Percentiles rank a stretch among this genome's conserved stretches.
Conservation (phyloP, 2,797 vertebrate species). For the Pseudochromis fuscus region DNA sequence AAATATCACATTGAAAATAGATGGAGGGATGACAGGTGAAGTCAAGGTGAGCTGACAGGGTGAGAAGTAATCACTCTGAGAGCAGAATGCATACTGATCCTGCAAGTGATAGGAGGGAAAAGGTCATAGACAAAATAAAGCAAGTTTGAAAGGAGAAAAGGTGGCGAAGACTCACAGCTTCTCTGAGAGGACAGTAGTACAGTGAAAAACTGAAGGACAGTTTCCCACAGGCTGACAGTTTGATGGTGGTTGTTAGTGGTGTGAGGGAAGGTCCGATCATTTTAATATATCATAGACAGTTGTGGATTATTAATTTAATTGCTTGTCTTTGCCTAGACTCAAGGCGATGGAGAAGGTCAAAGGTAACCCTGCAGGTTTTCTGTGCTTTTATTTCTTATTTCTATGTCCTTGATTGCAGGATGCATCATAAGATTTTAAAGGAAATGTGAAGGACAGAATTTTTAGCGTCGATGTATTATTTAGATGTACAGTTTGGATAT, state of each 20-base stretch:
- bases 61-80: slow-evolving; percentile 85
- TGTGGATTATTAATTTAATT: slow-evolving; percentile 37
- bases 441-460: too few species aligned
- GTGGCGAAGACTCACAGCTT: slow-evolving; percentile 44
- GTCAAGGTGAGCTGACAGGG: slow-evolving; percentile 85
- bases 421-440: background rate
- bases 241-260: slow-evolving; percentile 16
- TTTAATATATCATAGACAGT: slow-evolving; percentile 2
- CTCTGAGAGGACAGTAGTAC: slow-evolving; percentile 13
- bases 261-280: background rate
- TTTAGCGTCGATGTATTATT: background rate
- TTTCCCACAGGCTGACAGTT: slow-evolving; percentile 39
- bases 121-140: slow-evolving; percentile 72
- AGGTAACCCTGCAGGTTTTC: background rate
- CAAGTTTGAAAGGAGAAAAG: slow-evolving; percentile 60
- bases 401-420: slow-evolving; percentile 1
- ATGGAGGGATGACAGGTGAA: slow-evolving; percentile 85
- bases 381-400: slow-evolving; percentile 3
- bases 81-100: slow-evolving; percentile 76
- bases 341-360: slow-evolving; percentile 14
- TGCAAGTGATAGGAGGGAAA: slow-evolving; percentile 68
- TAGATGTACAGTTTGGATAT: background rate
- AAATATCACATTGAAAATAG: slow-evolving; percentile 80
- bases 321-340: slow-evolving; percentile 15
- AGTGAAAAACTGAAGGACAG: slow-evolving; percentile 21